Evolutionary conservation across 2,113 vertebrate genomes (phyloP).

Genomic region (Corythaeola cristata): DNA sequence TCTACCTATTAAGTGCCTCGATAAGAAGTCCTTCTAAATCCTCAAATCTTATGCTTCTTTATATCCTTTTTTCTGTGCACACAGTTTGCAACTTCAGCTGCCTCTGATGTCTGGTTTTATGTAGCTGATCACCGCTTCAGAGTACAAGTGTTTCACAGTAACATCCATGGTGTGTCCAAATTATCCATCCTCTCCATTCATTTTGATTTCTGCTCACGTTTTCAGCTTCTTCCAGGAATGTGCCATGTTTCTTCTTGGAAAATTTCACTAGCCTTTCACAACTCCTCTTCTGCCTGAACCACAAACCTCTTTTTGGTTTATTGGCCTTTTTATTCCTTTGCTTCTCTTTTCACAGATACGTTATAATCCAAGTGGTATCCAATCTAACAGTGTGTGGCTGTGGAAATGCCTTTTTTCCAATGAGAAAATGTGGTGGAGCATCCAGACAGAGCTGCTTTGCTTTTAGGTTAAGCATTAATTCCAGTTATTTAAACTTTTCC

Average conservation of each 20-base stretch:
- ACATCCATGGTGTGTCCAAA: fast-evolving
- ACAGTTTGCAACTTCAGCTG: neutral
- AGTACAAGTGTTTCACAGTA: neutral
- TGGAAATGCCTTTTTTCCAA: neutral
- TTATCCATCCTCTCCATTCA: neutral
- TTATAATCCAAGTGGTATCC: neutral
- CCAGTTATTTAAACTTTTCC: neutral
- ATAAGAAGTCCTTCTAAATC: neutral
- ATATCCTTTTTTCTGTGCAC: neutral
- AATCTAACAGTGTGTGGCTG: neutral
- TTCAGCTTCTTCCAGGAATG: neutral
- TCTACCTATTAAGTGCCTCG: neutral
- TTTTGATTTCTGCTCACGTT: neutral
- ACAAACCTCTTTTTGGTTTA: neutral
- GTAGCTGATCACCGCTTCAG: neutral
- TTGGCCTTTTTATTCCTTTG: neutral
- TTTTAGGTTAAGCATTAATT: neutral
- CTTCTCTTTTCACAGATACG: neutral
- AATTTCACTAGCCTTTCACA: neutral
- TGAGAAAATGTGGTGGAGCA: neutral
- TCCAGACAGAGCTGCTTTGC: neutral
- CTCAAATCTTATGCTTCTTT: neutral
- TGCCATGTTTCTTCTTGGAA: neutral
- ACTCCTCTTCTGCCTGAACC: neutral
- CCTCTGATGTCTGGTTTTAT: neutral